phyloP scores from a whole-genome alignment of 2,888 invertebrate genomes.

The Microctonus brassicae region DNA sequence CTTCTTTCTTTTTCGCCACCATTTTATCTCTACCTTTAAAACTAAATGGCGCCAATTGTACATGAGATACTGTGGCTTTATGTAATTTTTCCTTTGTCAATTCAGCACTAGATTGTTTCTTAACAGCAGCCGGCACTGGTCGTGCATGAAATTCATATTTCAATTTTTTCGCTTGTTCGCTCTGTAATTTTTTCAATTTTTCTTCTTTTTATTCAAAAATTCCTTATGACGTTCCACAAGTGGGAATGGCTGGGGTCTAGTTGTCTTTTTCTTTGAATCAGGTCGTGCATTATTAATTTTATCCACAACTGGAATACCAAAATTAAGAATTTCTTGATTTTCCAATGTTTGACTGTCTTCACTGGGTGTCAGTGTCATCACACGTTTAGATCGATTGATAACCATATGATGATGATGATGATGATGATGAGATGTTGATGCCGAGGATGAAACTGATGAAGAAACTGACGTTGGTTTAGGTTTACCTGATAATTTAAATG shows the following conservation, averaged over 20 bases:
- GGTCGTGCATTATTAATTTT: constrained; percentile 34
- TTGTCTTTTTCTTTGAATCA: constrained; percentile 60
- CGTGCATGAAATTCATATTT: constrained; percentile 73
- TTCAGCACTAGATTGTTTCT: constrained; percentile 43
- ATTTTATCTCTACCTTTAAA: constrained; percentile 78
- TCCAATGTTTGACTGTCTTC: constrained; percentile 51
- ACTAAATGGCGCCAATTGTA: constrained; percentile 74
- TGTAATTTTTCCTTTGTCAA: constrained; percentile 32
- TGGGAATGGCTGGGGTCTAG: constrained; percentile 67
- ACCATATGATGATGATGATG: neutral
- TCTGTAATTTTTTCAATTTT: too few relatives aligned
- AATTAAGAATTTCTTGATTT: constrained; percentile 55
- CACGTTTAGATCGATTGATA: neutral
- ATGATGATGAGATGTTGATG: too few relatives aligned
- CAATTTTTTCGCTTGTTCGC: constrained; percentile 49
- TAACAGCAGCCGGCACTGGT: constrained; percentile 72
- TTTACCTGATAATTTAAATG: constrained; percentile 74
- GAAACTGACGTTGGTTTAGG: neutral
- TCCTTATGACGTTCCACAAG: constrained; percentile 71
- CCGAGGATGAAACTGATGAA: neutral
- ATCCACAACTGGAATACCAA: constrained; percentile 52
- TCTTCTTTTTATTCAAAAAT: constrained; percentile 56
- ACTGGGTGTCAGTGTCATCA: constrained; percentile 22
- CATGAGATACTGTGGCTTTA: neutral
- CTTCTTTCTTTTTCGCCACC: constrained; percentile 73